Conservation (phyloP, 2,797 vertebrate species). For the Galago senegalensis region DNA sequence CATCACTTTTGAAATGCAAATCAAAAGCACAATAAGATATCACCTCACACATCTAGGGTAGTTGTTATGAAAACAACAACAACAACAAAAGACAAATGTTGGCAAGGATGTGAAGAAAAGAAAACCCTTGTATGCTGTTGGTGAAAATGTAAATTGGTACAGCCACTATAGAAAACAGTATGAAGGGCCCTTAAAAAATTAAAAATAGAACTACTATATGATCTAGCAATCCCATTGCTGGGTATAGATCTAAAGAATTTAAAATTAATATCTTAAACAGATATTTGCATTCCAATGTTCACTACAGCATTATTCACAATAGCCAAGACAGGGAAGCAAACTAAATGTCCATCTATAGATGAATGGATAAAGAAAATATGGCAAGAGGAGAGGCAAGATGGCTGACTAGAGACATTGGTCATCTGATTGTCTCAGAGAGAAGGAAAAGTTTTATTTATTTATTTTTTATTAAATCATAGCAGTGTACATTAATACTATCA, state of each 20-base stretch:
- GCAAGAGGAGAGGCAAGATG: background rate
- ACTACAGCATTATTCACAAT: background rate
- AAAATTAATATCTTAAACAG: background rate
- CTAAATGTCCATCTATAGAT: background rate
- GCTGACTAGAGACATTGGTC: background rate
- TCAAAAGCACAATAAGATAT: background rate
- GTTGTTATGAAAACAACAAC: background rate
- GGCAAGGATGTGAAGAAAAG: background rate
- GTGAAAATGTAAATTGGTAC: background rate
- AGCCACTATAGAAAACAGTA: background rate
- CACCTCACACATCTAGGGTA: background rate
- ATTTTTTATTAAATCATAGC: no score
- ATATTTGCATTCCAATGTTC: background rate
- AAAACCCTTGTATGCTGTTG: background rate
- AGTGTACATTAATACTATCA: no score
- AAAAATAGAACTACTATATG: background rate
- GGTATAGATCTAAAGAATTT: background rate
- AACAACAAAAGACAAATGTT: background rate
- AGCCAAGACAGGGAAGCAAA: background rate
- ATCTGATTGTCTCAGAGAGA: background rate
- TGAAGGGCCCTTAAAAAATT: background rate
- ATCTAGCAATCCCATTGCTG: background rate
- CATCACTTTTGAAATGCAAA: slow-evolving; percentile 17
- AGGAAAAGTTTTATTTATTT: background rate
- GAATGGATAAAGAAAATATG: background rate